Evolutionary conservation across 2,113 vertebrate genomes (phyloP).

Genomic region (Antigone vipio): DNA sequence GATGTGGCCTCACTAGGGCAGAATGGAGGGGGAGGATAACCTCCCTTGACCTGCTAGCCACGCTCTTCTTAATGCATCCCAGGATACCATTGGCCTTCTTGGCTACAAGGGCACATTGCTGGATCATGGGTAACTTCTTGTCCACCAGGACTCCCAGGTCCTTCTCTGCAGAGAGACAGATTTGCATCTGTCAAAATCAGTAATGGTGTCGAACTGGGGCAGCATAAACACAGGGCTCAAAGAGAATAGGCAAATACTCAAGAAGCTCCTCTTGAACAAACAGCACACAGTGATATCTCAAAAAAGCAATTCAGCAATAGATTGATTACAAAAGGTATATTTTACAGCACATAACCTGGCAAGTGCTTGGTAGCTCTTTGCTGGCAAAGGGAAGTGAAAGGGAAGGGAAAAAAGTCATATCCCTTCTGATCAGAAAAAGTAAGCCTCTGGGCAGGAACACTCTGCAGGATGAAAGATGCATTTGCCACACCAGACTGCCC

Average conservation of each 20-base stretch:
- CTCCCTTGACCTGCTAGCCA: too few relatives aligned
- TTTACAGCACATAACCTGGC: neutral
- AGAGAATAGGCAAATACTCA: neutral
- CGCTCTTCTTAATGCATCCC: too few relatives aligned
- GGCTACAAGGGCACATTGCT: too few relatives aligned
- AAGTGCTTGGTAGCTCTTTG: neutral
- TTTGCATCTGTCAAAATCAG: neutral
- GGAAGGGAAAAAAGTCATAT: neutral
- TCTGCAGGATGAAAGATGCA: fast-evolving
- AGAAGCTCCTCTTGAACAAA: neutral
- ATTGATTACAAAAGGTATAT: neutral
- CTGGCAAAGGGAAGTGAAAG: neutral
- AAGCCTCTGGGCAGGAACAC: neutral
- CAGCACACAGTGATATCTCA: neutral
- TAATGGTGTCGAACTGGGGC: neutral
- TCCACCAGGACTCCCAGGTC: too few relatives aligned
- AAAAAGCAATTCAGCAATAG: neutral
- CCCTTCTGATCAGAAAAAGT: neutral
- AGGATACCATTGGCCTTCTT: too few relatives aligned
- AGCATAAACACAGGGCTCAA: neutral
- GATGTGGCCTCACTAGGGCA: too few relatives aligned
- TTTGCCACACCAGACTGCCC: neutral
- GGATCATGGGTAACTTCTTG: too few relatives aligned
- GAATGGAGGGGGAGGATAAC: too few relatives aligned
- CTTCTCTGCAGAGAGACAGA: neutral